Evolutionary conservation across 2,888 invertebrate species (phyloP), one percentile per base, ranked within the genome.

Genomic region (Cyaniris semiargus): DNA sequence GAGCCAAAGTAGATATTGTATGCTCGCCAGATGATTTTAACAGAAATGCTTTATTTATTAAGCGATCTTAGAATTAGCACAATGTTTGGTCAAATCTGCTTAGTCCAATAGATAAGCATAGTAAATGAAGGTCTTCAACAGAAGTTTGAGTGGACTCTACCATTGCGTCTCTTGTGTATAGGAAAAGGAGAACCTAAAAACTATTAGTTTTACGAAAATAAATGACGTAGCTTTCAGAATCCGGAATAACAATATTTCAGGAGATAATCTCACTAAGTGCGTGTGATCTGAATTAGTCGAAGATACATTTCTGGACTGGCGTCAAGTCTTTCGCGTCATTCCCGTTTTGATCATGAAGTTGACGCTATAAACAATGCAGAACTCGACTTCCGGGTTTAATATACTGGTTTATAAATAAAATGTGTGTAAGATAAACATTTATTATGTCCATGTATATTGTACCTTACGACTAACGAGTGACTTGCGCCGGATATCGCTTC

Each of bases 371-470:
- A 72, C 72, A 72, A 44, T 72, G 18, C 38, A 21, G n/a, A 21
- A 71, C 44, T n/a, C 71, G 3, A 44, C 72, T 72, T 72, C 72
- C 72, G 13, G 72, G 72, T 44, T 38, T 38, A 72, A 72, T 21
- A 72, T 44, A 44, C 72, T 23, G 44, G 72, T 23, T 44, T 72
- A 38, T 48, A 72, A 72, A 72, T 72, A 72, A 38, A 72, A 72
- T 72, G n/a, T 44, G 72, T n/a, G 44, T 72, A 72, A 72, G 44
- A 72, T 72, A 72, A 72, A 72, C 72, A 72, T 44, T 27, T 72
- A 38, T 34, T 71, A 44, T 70, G 34, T 34, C 70, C 70, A 34
- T 18, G 70, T 38, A 72, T 21, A 34, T 23, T 15, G 48, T 48
- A 48, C 13, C 60, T 23, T 13, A n/a, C 44, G 72, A 38, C 72